Evolutionary conservation across 1,140 invertebrate genomes (phyloP).

Genomic region (Aphelenchoides fujianensis): DNA sequence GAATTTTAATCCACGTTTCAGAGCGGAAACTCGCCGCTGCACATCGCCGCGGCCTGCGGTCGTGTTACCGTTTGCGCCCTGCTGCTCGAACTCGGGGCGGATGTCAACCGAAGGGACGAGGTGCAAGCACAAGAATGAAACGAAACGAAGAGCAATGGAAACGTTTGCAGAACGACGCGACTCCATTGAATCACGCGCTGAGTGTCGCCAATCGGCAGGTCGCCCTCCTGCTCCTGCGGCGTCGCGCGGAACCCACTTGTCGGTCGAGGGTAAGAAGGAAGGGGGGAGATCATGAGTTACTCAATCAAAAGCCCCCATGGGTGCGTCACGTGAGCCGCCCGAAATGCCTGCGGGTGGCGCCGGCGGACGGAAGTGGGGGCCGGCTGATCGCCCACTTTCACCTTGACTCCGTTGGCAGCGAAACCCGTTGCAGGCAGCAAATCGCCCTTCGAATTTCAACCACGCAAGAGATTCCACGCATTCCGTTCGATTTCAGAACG

Average conservation of each 20-base stretch:
- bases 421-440: neutral
- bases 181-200: constrained; percentile 9
- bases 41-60: neutral
- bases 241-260: neutral
- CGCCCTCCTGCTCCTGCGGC: constrained; percentile 1
- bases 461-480: neutral
- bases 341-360: too few relatives aligned
- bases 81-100: neutral
- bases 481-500: neutral
- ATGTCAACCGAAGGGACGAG: neutral
- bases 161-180: constrained; percentile 9
- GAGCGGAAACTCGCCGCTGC: neutral
- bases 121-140: neutral
- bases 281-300: too few relatives aligned
- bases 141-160: neutral
- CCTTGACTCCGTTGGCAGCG: neutral
- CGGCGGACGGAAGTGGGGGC: too few relatives aligned
- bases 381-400: neutral
- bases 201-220: neutral
- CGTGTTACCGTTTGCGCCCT: neutral
- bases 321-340: neutral
- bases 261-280: neutral
- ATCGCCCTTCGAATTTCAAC: neutral
- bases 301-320: neutral
- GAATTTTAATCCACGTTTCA: constrained; percentile 7